Conservation (phyloP, 2,113 vertebrate genomes). For the Vimba vimba region DNA sequence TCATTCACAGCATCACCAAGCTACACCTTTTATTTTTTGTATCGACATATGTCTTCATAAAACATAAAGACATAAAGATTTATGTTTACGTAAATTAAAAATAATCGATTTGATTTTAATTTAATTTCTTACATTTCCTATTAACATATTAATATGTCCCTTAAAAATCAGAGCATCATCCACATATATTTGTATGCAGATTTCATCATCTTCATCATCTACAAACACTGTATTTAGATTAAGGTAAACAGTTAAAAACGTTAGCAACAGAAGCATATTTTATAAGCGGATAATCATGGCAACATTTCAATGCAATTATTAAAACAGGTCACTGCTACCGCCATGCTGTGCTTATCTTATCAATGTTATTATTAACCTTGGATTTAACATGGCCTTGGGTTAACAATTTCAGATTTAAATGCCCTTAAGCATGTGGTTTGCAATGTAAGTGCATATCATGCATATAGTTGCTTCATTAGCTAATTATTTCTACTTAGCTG, state of each 20-base stretch:
- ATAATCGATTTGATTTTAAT: too few species aligned
- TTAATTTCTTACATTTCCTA: too few species aligned
- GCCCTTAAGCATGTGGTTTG: background rate
- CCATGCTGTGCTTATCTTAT: background rate
- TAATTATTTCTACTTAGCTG: slow-evolving; percentile 5
- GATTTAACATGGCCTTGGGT: background rate
- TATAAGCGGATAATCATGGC: background rate
- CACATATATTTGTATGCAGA: background rate
- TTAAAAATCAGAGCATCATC: background rate
- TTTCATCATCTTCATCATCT: background rate
- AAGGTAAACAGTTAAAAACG: background rate
- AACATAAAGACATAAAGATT: too few species aligned
- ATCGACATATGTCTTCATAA: too few species aligned
- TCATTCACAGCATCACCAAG: too few species aligned
- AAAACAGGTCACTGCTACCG: background rate
- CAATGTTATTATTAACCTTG: slow-evolving; percentile 13
- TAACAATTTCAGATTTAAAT: background rate
- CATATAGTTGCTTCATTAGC: slow-evolving; percentile 3
- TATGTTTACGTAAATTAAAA: too few species aligned
- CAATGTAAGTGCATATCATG: background rate
- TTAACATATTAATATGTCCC: too few species aligned
- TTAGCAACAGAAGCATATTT: background rate
- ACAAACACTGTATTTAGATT: background rate
- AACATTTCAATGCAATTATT: background rate
- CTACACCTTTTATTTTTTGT: too few species aligned